phyloP scores from a whole-genome alignment of 2,888 invertebrate genomes.

The Empis stercorea region DNA sequence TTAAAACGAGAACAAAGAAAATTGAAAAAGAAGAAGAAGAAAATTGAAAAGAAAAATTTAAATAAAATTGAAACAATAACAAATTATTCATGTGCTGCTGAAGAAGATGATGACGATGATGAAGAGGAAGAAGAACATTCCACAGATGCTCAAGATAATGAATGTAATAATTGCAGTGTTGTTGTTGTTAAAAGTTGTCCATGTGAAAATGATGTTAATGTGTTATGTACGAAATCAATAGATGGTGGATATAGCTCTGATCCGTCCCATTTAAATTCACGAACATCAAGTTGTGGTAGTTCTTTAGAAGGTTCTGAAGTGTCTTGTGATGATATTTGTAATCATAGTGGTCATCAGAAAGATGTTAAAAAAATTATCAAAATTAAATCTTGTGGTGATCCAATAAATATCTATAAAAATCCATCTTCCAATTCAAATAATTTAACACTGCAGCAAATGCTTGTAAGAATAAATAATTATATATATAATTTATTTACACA shows the following conservation, averaged over 20 bases:
- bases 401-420: conserved; percentile 13
- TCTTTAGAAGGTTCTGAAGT: conserved; percentile 85
- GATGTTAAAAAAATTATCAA: background rate
- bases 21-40: conserved; percentile 65
- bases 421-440: conserved; percentile 12
- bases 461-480: conserved; percentile 42
- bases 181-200: conserved; percentile 28
- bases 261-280: conserved; percentile 46
- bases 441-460: conserved; percentile 57
- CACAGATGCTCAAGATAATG: conserved; percentile 2
- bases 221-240: conserved; percentile 43
- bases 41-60: conserved; percentile 38
- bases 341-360: conserved; percentile 42
- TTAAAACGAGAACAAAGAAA: conserved; percentile 80
- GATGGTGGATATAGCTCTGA: conserved; percentile 86
- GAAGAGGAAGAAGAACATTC: conserved; percentile 18
- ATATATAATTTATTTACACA: background rate
- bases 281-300: conserved; percentile 65
- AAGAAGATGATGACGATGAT: conserved; percentile 28
- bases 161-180: conserved; percentile 24
- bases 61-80: conserved; percentile 18
- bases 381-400: background rate
- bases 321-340: conserved; percentile 80
- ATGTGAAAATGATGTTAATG: conserved; percentile 40
- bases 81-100: conserved; percentile 10